Conservation (phyloP, 2,888 invertebrate species). For the Spisula subtruncata region DNA sequence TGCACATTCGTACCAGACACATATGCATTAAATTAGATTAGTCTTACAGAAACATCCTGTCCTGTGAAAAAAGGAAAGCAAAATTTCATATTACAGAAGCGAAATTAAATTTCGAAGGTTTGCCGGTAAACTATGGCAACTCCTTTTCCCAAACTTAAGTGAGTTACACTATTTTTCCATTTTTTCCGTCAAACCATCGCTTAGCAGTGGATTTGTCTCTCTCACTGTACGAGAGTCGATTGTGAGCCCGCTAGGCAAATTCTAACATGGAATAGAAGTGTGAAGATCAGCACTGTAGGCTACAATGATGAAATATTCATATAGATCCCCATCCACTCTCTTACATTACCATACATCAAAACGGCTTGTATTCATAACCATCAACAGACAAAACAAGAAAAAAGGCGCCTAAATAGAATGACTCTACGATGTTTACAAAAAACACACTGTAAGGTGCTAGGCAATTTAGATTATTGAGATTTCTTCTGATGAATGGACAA, state of each 20-base stretch:
- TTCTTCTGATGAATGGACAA: not conserved
- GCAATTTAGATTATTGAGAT: slow-evolving; percentile 4
- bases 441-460: not conserved
- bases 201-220: not conserved
- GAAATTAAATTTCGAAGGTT: no score
- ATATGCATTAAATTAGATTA: slow-evolving; percentile 24
- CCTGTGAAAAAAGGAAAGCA: not conserved
- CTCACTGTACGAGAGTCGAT: not conserved
- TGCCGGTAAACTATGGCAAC: no score
- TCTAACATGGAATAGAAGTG: not conserved
- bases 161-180: not conserved
- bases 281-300: not conserved
- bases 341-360: slow-evolving; percentile 45
- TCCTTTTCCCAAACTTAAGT: no score
- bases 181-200: no score
- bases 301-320: slow-evolving; percentile 36
- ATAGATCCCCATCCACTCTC: slow-evolving; percentile 19
- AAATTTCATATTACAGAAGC: no score
- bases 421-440: slow-evolving; percentile 25
- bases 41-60: not conserved
- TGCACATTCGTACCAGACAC: not conserved
- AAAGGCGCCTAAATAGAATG: slow-evolving; percentile 43
- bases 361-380: slow-evolving; percentile 25
- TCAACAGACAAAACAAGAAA: slow-evolving; percentile 36
- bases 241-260: not conserved